A percentile compares a stretch with the other conserved stretches of the same genome.
Conservation (phyloP, 2,797 vertebrate species). For the Myotis pilosus region DNA sequence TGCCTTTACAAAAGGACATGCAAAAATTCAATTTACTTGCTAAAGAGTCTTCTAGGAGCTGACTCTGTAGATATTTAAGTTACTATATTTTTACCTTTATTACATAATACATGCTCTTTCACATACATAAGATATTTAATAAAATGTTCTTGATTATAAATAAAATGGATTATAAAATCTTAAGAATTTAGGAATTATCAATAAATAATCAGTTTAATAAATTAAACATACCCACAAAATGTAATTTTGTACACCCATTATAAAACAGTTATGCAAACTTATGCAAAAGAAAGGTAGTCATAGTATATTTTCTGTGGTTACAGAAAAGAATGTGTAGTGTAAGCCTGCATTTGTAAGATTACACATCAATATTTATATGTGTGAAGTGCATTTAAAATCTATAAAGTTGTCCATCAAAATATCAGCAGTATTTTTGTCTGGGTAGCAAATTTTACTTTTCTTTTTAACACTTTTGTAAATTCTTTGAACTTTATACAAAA, state of each 20-base stretch:
- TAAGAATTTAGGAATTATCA: neutral
- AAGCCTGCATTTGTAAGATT: neutral
- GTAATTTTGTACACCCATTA: neutral
- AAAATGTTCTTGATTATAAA: neutral
- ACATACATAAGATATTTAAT: neutral
- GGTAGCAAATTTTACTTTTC: neutral
- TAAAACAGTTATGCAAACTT: neutral
- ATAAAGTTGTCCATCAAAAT: neutral
- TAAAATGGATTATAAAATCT: neutral
- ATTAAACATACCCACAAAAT: neutral
- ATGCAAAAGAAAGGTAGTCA: neutral
- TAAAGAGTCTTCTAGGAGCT: neutral
- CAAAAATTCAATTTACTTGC: neutral
- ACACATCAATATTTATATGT: neutral
- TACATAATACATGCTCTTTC: neutral
- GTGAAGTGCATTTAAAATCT: neutral
- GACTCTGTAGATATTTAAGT: neutral
- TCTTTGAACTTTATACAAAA: neutral
- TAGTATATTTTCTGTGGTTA: neutral
- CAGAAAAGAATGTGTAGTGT: neutral
- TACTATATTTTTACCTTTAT: neutral
- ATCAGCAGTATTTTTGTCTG: neutral
- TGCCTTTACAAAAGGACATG: neutral
- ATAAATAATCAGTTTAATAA: neutral
- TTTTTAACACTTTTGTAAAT: neutral